A percentile compares a stretch with the other conserved stretches of the same genome.
phyloP scores from a whole-genome alignment of 2,113 vertebrate genomes.

The Dasyornis broadbenti region DNA sequence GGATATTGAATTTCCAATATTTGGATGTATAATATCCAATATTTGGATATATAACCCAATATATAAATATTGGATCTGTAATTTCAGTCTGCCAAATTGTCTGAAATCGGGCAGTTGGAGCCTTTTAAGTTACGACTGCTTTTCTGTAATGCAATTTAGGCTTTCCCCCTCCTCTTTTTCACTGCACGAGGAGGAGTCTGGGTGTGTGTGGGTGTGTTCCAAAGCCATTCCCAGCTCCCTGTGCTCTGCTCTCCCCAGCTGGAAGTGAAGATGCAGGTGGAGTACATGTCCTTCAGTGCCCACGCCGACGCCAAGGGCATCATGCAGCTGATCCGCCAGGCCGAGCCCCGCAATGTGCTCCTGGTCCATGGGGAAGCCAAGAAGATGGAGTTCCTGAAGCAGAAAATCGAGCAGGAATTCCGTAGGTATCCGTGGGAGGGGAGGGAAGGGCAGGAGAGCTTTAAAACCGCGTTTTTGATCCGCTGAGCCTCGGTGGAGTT shows the following conservation, averaged over 20 bases:
- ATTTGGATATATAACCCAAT: too few relatives aligned
- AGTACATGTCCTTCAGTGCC: conserved; percentile 99
- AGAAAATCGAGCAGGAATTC: conserved; percentile 97
- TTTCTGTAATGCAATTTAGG: too few relatives aligned
- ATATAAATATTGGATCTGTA: too few relatives aligned
- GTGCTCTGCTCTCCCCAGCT: conserved; percentile 64
- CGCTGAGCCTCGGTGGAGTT: background rate
- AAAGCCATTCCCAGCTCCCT: background rate
- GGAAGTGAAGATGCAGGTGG: conserved; percentile 97
- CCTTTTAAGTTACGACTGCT: too few relatives aligned
- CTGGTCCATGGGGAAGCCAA: conserved; percentile 93
- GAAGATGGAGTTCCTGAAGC: conserved; percentile 97
- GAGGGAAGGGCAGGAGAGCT: accelerated
- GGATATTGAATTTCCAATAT: too few relatives aligned
- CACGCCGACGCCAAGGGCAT: conserved; percentile 96
- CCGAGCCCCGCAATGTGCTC: conserved; percentile 87
- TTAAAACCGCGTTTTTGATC: accelerated
- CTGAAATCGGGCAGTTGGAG: too few relatives aligned
- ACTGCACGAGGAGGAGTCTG: too few relatives aligned
- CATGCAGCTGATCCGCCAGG: conserved; percentile 98
- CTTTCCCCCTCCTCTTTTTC: too few relatives aligned
- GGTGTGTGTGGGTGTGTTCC: too few relatives aligned
- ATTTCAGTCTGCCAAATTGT: too few relatives aligned
- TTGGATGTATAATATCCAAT: too few relatives aligned
- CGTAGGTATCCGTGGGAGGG: conserved; percentile 47